Evolutionary conservation across 1,140 invertebrate genomes (phyloP).

Genomic region (Chelonus insularis): DNA sequence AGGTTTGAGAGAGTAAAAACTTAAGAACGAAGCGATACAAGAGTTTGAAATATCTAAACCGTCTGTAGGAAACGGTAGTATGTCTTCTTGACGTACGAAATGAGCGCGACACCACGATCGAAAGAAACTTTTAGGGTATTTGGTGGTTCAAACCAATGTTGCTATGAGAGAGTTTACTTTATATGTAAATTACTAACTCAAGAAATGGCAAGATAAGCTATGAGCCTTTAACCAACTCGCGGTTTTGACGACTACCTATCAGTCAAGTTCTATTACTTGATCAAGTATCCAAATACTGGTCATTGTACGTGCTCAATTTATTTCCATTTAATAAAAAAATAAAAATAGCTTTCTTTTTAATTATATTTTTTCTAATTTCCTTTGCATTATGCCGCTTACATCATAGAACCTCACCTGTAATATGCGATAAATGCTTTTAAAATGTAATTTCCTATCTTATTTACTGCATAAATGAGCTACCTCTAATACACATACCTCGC

Average conservation of each 20-base stretch:
- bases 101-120: conserved; percentile 47
- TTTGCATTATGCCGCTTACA: too few relatives aligned
- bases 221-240: conserved; percentile 19
- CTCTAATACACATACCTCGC: conserved; percentile 45
- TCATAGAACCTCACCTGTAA: too few relatives aligned
- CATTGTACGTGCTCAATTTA: too few relatives aligned
- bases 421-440: too few relatives aligned
- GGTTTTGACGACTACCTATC: conserved; percentile 4
- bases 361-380: too few relatives aligned
- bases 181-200: conserved; percentile 30
- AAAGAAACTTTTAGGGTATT: conserved; percentile 33
- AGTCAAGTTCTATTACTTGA: conserved; percentile 13
- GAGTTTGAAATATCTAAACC: conserved; percentile 54
- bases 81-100: conserved; percentile 50
- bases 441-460: too few relatives aligned
- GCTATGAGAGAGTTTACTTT: conserved; percentile 31
- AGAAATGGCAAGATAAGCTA: conserved; percentile 13
- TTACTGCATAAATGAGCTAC: background rate
- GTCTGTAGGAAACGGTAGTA: conserved; percentile 31
- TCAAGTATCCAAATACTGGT: too few relatives aligned
- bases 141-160: background rate
- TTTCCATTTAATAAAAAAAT: too few relatives aligned
- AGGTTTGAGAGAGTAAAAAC: conserved; percentile 27
- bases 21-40: conserved; percentile 24
- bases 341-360: too few relatives aligned